A percentile compares a stretch with the other conserved stretches of the same genome.
Conservation (phyloP, 2,113 vertebrate genomes). For the Anarhynchus alexandrinus region DNA sequence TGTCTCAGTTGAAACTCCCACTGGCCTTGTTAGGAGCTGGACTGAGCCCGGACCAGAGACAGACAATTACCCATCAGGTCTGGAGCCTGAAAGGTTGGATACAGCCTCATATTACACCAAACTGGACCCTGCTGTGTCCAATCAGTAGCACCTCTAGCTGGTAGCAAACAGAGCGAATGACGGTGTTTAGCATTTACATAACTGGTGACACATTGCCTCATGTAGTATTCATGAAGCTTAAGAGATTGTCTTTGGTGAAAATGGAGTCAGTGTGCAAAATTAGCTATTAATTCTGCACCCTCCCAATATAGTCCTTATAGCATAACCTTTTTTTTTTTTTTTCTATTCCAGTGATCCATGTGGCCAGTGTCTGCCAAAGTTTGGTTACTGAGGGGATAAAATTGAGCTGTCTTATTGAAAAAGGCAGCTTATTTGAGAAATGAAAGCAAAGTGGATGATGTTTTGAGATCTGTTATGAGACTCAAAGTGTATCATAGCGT, state of each 20-base stretch:
- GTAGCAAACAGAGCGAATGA: neutral
- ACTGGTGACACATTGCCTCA: neutral
- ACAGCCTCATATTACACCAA: rapidly evolving
- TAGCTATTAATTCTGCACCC: neutral
- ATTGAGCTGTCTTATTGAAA: neutral
- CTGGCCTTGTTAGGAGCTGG: neutral
- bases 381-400: neutral
- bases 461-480: neutral
- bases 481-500: neutral
- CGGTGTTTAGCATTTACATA: neutral
- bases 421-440: neutral
- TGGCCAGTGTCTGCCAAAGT: neutral
- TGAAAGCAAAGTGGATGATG: neutral
- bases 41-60: neutral
- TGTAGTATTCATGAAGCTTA: neutral
- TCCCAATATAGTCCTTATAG: neutral
- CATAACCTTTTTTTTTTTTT: too few relatives aligned
- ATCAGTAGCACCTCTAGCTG: neutral
- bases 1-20: neutral
- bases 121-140: neutral
- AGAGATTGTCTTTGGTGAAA: neutral
- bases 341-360: neutral
- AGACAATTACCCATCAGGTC: neutral
- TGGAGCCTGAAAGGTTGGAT: neutral
- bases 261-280: neutral